A percentile compares a stretch with the other conserved stretches of the same genome.
Conservation (phyloP, 2,888 invertebrate genomes). For the Plagodis pulveraria region DNA sequence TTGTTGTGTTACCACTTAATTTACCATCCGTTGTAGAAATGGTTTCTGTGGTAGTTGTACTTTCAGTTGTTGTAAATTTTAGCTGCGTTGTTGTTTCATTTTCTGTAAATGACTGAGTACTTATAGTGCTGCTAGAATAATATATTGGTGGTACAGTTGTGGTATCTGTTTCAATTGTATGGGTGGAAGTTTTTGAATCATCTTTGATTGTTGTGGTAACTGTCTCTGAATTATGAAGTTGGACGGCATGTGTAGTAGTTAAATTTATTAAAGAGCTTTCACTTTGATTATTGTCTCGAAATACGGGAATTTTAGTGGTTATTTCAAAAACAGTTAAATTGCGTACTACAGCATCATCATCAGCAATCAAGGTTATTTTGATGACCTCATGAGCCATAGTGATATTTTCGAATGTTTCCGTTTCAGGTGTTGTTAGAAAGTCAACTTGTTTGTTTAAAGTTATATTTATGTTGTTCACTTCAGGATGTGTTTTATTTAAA, state of each 20-base stretch:
- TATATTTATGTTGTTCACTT: conserved; percentile 10
- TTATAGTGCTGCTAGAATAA: conserved; percentile 7
- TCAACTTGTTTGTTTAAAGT: conserved; percentile 14
- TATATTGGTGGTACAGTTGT: conserved; percentile 10
- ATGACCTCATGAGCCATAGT: conserved; percentile 52
- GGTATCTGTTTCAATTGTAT: conserved; percentile 7
- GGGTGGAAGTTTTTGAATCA: conserved; percentile 28
- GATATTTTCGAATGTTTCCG: conserved; percentile 28
- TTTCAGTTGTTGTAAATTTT: conserved; percentile 26
- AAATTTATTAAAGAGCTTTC: conserved; percentile 24
- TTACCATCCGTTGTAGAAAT: conserved; percentile 15
- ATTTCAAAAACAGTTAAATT: conserved; percentile 56
- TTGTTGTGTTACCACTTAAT: conserved; percentile 21
- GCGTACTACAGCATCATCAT: conserved; percentile 43
- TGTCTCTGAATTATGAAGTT: conserved; percentile 19
- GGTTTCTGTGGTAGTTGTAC: conserved; percentile 29
- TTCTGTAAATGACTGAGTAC: conserved; percentile 2
- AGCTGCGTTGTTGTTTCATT: conserved; percentile 10
- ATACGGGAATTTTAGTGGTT: conserved; percentile 60
- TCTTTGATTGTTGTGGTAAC: conserved; percentile 18
- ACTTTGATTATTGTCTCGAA: conserved; percentile 41
- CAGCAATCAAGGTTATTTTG: conserved; percentile 58
- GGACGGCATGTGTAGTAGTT: conserved; percentile 3
- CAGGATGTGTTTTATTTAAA: conserved; percentile 3
- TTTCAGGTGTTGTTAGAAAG: conserved; percentile 14